Percentiles rank a stretch among this genome's conserved stretches.
These are phyloP conservation scores for Euglossa dilemma DNA, from an alignment of 1,140 invertebrate genomes.

Conservation along the genomic window DNA sequence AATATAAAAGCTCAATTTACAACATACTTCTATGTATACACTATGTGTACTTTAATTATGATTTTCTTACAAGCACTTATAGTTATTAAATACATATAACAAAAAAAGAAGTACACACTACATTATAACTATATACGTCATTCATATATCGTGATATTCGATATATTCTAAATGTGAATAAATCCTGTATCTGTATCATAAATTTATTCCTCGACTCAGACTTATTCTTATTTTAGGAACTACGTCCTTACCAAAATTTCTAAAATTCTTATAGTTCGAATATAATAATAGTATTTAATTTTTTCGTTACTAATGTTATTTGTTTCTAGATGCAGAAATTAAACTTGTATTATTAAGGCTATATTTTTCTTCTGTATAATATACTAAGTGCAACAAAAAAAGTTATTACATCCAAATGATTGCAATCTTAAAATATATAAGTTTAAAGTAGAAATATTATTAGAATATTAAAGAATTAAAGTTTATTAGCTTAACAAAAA, in stretches of 20 bases:
- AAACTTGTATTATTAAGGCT: slow-evolving; percentile 18
- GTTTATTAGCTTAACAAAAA: no score
- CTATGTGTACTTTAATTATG: slow-evolving; percentile 10
- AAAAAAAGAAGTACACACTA: slow-evolving; percentile 10
- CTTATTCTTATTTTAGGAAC: slow-evolving; percentile 28
- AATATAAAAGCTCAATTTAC: slow-evolving; percentile 39
- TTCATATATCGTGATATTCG: slow-evolving; percentile 7
- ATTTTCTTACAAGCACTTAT: slow-evolving; percentile 29
- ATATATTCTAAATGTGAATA: neutral
- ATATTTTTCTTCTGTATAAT: slow-evolving; percentile 1
- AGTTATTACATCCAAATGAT: neutral
- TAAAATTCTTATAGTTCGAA: slow-evolving; percentile 17
- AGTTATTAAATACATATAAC: slow-evolving; percentile 19
- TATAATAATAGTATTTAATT: neutral
- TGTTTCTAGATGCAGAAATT: neutral
- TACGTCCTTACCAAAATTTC: slow-evolving; percentile 19
- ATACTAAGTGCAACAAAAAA: neutral
- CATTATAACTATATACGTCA: neutral
- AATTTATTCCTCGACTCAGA: slow-evolving; percentile 2
- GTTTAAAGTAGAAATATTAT: neutral
- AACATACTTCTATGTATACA: slow-evolving; percentile 23
- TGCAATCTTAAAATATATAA: neutral
- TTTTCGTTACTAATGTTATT: slow-evolving; percentile 7
- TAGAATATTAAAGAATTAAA: neutral
- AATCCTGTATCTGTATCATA: neutral